Percentiles rank a stretch among this genome's conserved stretches.
phyloP scores from a whole-genome alignment of 2,888 invertebrate species.

The Hesperia comma region DNA sequence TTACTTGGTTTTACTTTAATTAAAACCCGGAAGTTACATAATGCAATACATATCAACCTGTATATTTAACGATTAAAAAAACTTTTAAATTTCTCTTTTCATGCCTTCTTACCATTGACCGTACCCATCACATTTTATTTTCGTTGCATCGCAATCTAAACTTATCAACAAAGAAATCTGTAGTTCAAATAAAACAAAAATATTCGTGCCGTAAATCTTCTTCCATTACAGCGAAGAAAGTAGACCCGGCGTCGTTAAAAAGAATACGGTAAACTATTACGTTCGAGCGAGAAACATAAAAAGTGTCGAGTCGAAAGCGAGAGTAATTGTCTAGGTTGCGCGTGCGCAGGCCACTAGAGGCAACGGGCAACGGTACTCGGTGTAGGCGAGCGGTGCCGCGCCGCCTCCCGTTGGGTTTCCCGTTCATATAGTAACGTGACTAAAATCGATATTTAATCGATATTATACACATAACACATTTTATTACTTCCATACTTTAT shows the following conservation, averaged over 20 bases:
- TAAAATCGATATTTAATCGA: slow-evolving; percentile 2
- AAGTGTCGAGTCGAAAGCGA: slow-evolving; percentile 73
- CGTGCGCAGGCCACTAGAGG: slow-evolving; percentile 44
- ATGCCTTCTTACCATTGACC: neutral
- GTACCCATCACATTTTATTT: neutral
- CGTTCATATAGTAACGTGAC: slow-evolving; percentile 46
- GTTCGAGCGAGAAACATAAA: slow-evolving; percentile 51
- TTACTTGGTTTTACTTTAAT: too few relatives aligned
- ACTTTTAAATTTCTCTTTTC: too few relatives aligned
- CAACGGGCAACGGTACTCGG: slow-evolving; percentile 65
- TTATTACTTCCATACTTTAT: neutral
- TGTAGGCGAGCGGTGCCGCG: slow-evolving; percentile 58
- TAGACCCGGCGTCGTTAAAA: slow-evolving; percentile 47
- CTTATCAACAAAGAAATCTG: neutral
- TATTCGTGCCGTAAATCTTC: slow-evolving; percentile 3
- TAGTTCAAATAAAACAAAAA: neutral
- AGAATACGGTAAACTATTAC: slow-evolving; percentile 37
- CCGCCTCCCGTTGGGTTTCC: slow-evolving; percentile 60
- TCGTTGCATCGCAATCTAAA: neutral
- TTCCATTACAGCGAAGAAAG: slow-evolving; percentile 39
- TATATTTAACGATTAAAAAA: too few relatives aligned
- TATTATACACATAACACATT: neutral
- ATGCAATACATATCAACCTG: too few relatives aligned
- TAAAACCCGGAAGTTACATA: too few relatives aligned
- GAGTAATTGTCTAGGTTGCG: slow-evolving; percentile 66